Conservation (phyloP, 2,113 vertebrate species). For the Myocastor coypus region DNA sequence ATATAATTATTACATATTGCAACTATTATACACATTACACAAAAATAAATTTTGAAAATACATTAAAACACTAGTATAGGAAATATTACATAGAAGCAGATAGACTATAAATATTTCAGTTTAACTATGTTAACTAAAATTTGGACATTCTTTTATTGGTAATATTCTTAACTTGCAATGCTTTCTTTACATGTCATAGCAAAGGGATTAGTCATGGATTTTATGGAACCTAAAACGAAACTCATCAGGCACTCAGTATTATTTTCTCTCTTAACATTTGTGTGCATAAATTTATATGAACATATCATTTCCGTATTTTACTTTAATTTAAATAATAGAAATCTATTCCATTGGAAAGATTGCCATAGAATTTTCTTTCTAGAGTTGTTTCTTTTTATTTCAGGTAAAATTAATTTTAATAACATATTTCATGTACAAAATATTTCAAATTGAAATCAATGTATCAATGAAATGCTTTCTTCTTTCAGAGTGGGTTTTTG, state of each 20-base stretch:
- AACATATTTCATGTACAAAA: too few relatives aligned
- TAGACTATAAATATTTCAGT: background rate
- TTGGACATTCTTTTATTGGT: background rate
- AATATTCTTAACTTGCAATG: background rate
- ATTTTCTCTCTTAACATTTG: slow-evolving; percentile 15
- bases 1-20: background rate
- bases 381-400: background rate
- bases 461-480: too few relatives aligned
- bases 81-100: background rate
- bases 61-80: background rate
- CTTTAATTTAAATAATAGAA: background rate
- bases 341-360: background rate
- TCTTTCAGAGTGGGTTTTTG: too few relatives aligned
- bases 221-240: background rate
- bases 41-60: background rate
- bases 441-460: too few relatives aligned
- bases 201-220: background rate
- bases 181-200: background rate
- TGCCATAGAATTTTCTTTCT: background rate
- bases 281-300: background rate
- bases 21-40: background rate
- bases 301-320: too few relatives aligned
- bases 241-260: background rate
- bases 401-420: too few relatives aligned
- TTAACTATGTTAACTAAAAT: background rate